These are phyloP conservation scores for Hydropsyche tenuis DNA, from an alignment of 1,140 invertebrate genomes.

Conservation along the genomic window DNA sequence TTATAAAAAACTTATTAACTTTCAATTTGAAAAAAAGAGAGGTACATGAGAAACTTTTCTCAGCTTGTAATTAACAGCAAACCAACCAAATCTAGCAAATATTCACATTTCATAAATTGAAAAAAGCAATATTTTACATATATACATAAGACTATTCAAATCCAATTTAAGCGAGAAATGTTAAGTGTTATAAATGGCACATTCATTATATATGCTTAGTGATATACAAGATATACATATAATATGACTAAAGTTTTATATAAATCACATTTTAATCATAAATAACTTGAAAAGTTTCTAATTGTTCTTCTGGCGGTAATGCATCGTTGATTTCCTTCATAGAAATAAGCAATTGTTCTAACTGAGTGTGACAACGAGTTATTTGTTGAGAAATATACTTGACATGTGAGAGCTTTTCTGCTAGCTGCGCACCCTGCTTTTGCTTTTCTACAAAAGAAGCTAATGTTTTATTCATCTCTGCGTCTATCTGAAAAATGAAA, in stretches of 20 bases:
- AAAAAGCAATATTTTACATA: too few species aligned
- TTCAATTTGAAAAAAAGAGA: too few species aligned
- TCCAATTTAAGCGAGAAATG: neutral
- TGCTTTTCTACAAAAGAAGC: conserved; percentile 77
- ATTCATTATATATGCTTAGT: too few species aligned
- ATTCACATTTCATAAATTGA: too few species aligned
- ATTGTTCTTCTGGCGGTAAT: conserved; percentile 80
- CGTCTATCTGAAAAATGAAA: conserved; percentile 69
- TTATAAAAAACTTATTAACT: too few species aligned
- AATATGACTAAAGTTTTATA: too few species aligned
- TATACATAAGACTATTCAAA: too few species aligned
- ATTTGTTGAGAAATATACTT: conserved; percentile 78
- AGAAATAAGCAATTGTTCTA: conserved; percentile 85
- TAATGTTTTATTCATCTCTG: conserved; percentile 74
- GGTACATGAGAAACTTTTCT: too few species aligned
- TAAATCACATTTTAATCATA: conserved; percentile 25
- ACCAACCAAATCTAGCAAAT: too few species aligned
- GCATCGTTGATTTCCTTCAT: conserved; percentile 85
- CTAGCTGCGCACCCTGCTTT: conserved; percentile 81
- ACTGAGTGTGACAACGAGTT: conserved; percentile 78
- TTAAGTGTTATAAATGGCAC: neutral
- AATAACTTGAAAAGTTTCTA: conserved; percentile 80
- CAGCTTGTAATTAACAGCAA: too few species aligned
- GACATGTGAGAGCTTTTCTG: conserved; percentile 83
- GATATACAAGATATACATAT: too few species aligned